These are phyloP conservation scores for Caenorhabditis remanei DNA, from an alignment of 1,140 invertebrate genomes.

Conservation along the genomic window DNA sequence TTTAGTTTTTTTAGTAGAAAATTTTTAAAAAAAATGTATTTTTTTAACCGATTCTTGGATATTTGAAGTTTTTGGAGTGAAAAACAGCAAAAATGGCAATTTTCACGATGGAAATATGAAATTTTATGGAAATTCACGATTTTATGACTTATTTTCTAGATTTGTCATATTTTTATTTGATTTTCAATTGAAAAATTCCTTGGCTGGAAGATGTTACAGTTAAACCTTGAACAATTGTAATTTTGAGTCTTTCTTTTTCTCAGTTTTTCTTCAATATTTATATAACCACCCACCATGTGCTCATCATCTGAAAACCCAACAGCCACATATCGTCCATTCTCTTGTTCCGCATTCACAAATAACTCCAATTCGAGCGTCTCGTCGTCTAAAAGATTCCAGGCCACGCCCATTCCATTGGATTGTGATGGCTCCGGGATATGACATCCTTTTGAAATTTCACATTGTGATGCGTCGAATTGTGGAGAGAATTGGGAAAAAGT, in stretches of 20 bases:
- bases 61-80: too few species aligned
- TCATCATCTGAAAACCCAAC: constrained; percentile 23
- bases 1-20: too few species aligned
- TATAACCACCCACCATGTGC: neutral
- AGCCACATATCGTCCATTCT: constrained; percentile 11
- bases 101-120: too few species aligned
- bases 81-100: too few species aligned
- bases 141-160: too few species aligned
- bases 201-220: too few species aligned
- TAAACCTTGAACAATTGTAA: too few species aligned
- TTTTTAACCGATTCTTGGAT: too few species aligned
- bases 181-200: too few species aligned
- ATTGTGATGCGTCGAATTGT: constrained; percentile 29
- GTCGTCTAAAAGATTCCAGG: constrained; percentile 25
- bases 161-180: too few species aligned
- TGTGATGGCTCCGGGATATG: constrained; percentile 3
- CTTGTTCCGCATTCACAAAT: constrained; percentile 31
- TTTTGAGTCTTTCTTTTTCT: neutral
- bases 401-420: constrained; percentile 13
- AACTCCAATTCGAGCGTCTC: constrained; percentile 29
- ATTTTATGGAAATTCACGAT: too few species aligned
- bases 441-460: constrained; percentile 30
- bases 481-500: neutral
- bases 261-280: neutral
- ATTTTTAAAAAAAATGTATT: too few species aligned